A percentile compares a stretch with the other conserved stretches of the same genome.
phyloP scores from a whole-genome alignment of 2,888 invertebrate genomes.

The Oegoconia quadripuncta region DNA sequence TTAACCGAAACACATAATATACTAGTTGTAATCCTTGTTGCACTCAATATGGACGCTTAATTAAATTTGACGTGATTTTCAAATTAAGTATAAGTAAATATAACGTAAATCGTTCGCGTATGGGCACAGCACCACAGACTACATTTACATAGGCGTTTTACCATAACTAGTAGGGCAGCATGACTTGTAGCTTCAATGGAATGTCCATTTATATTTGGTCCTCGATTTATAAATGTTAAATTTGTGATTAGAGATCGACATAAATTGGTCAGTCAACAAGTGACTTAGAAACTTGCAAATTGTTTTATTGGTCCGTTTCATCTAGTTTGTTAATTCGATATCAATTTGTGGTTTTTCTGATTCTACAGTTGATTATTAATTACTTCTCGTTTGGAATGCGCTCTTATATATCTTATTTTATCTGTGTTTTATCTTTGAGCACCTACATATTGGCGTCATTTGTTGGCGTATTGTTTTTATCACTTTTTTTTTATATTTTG shows the following conservation, averaged over 20 bases:
- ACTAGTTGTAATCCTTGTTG: no score
- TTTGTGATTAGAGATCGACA: background rate
- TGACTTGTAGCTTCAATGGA: constrained; percentile 6
- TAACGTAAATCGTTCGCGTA: constrained; percentile 32
- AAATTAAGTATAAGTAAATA: constrained; percentile 36
- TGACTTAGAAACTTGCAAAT: constrained; percentile 8
- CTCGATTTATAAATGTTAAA: background rate
- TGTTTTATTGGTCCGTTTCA: background rate
- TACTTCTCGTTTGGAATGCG: no score
- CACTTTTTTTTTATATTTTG: no score
- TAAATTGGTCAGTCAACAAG: background rate
- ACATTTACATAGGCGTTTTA: constrained; percentile 27
- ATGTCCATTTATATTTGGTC: constrained; percentile 5
- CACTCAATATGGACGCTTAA: constrained; percentile 27
- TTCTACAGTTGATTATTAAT: no score
- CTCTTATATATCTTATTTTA: no score
- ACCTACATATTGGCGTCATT: no score
- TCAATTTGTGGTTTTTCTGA: background rate
- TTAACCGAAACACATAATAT: constrained; percentile 21
- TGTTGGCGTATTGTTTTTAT: no score
- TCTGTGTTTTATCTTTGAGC: no score
- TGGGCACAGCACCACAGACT: constrained; percentile 25
- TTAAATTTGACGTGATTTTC: constrained; percentile 37
- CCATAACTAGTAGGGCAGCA: constrained; percentile 24
- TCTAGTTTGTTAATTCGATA: background rate